A percentile compares a stretch with the other conserved stretches of the same genome.
These are phyloP conservation scores for Hymenopus coronatus DNA, from an alignment of 2,888 invertebrate species.

Conservation along the genomic window DNA sequence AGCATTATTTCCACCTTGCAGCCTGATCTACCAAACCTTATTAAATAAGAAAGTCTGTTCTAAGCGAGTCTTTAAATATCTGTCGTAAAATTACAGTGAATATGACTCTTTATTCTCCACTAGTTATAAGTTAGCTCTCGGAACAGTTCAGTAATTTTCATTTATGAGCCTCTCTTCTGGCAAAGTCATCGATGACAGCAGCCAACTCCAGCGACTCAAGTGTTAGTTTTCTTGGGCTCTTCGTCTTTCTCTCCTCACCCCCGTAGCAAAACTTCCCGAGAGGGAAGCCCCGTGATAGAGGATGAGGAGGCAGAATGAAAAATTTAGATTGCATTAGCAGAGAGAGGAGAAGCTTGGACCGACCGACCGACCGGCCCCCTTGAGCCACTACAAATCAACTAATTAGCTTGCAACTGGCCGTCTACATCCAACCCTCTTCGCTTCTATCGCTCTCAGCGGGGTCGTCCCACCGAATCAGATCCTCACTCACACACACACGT, in stretches of 20 bases:
- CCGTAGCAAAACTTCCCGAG: conserved; percentile 14
- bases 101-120: too few relatives aligned
- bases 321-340: conserved; percentile 35
- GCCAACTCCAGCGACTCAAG: background rate
- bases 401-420: conserved; percentile 44
- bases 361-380: conserved; percentile 45
- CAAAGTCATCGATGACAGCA: background rate
- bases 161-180: background rate
- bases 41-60: too few relatives aligned
- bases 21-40: too few relatives aligned
- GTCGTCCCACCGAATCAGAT: conserved; percentile 30
- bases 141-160: too few relatives aligned
- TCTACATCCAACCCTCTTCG: conserved; percentile 18
- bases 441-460: conserved; percentile 29
- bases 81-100: too few relatives aligned
- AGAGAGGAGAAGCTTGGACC: conserved; percentile 11
- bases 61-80: too few relatives aligned
- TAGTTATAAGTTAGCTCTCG: too few relatives aligned
- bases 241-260: background rate
- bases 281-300: background rate
- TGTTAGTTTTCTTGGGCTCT: background rate
- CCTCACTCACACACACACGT: background rate
- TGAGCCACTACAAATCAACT: conserved; percentile 54
- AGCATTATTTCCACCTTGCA: too few relatives aligned
- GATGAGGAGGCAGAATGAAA: conserved; percentile 30